A percentile compares a stretch with the other conserved stretches of the same genome.
Conservation (phyloP, 1,140 invertebrate species). For the Euglossa dilemma region DNA sequence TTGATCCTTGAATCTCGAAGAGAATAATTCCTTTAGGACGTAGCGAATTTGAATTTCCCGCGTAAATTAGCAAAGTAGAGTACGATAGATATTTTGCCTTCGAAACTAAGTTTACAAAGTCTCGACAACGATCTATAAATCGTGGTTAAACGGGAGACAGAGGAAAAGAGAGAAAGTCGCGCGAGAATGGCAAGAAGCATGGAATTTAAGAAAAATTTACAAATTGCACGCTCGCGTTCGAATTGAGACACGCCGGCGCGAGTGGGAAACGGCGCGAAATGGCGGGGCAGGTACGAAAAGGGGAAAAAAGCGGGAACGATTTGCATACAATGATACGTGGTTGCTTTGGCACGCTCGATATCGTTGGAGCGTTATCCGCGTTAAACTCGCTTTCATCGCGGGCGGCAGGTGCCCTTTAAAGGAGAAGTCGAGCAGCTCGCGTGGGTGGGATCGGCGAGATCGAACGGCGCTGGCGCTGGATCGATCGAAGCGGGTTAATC, state of each 20-base stretch:
- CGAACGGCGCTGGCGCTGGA: constrained; percentile 37
- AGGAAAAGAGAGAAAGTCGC: no score
- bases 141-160: no score
- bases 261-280: not conserved
- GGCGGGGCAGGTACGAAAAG: no score
- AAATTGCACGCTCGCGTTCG: no score
- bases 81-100: no score
- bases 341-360: not conserved
- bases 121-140: no score
- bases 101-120: no score
- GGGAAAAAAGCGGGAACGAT: not conserved
- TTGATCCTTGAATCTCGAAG: no score
- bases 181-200: no score
- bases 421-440: constrained; percentile 43
- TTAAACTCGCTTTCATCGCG: constrained; percentile 58
- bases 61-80: no score
- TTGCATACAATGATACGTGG: constrained; percentile 39
- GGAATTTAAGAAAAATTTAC: not conserved
- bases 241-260: not conserved
- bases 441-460: constrained; percentile 56
- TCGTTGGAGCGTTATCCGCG: constrained; percentile 24
- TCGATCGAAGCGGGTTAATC: constrained; percentile 60
- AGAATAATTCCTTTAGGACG: no score
- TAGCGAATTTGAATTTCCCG: no score
- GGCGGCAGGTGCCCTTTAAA: constrained; percentile 61